Evolutionary conservation across 2,113 vertebrate genomes (phyloP).

Genomic region (Neogale vison): DNA sequence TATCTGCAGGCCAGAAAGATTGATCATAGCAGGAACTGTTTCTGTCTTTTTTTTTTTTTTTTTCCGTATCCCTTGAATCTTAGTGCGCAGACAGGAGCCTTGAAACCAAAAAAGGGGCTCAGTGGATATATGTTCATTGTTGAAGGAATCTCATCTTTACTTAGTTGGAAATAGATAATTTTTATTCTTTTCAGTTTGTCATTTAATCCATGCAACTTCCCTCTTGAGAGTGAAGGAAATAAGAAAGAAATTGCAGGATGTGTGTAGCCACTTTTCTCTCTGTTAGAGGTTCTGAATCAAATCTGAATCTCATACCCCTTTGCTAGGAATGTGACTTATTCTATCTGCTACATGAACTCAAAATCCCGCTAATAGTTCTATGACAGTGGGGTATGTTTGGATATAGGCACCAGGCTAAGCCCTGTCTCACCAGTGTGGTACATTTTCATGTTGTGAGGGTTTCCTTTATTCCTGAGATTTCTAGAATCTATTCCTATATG

Average conservation of each 20-base stretch:
- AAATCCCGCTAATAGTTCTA: not conserved
- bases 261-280: not conserved
- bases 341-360: not conserved
- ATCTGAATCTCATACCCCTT: not conserved
- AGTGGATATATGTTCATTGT: not conserved
- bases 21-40: not conserved
- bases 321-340: not conserved
- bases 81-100: not conserved
- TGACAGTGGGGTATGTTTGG: not conserved
- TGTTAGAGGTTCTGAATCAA: not conserved
- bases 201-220: not conserved
- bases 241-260: not conserved
- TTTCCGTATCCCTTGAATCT: not conserved
- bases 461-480: not conserved
- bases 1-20: not conserved
- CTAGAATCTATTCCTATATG: not conserved
- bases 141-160: not conserved
- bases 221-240: not conserved
- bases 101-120: not conserved
- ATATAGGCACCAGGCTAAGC: not conserved
- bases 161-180: not conserved
- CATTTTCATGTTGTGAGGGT: not conserved
- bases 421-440: not conserved
- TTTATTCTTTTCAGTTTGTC: not conserved
- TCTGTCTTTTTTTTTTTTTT: not conserved